Evolutionary conservation across 2,113 vertebrate genomes (phyloP).

Genomic region (Heptranchias perlo): DNA sequence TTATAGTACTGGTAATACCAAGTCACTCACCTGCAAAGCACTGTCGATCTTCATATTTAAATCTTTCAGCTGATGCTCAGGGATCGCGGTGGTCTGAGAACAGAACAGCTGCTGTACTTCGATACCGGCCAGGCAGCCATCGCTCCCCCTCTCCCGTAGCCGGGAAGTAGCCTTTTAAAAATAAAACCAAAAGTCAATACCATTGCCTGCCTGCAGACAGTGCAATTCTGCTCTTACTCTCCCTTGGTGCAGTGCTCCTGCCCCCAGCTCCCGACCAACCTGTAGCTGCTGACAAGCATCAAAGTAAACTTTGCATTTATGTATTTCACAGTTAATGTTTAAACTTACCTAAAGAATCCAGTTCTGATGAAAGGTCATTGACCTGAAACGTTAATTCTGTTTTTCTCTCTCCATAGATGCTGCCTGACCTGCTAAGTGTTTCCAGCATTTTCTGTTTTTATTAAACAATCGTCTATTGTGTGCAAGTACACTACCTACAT

Average conservation of each 20-base stretch:
- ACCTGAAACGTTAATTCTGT: too few species aligned
- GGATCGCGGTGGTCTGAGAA: slow-evolving; percentile 84
- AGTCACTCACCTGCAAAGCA: slow-evolving; percentile 79
- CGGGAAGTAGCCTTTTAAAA: slow-evolving; percentile 73
- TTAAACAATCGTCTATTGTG: too few species aligned
- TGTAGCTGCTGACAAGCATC: neutral
- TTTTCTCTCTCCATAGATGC: too few species aligned
- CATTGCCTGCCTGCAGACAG: too few species aligned
- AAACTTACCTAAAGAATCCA: too few species aligned
- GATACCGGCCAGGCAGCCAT: slow-evolving; percentile 86
- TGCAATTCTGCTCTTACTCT: neutral
- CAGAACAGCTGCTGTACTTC: slow-evolving; percentile 98
- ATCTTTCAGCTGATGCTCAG: slow-evolving; percentile 94
- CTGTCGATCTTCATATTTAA: slow-evolving; percentile 90
- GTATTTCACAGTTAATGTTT: neutral
- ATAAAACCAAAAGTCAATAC: neutral
- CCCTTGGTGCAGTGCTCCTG: neutral
- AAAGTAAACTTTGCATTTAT: neutral
- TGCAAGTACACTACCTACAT: neutral
- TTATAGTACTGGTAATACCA: neutral
- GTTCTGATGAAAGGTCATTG: too few species aligned
- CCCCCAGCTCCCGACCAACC: neutral
- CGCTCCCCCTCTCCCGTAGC: slow-evolving; percentile 82
- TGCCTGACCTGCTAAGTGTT: too few species aligned
- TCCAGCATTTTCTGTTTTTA: too few species aligned